These are phyloP conservation scores for Pachyuromys duprasi DNA, from an alignment of 2,797 vertebrate genomes.

Conservation along the genomic window DNA sequence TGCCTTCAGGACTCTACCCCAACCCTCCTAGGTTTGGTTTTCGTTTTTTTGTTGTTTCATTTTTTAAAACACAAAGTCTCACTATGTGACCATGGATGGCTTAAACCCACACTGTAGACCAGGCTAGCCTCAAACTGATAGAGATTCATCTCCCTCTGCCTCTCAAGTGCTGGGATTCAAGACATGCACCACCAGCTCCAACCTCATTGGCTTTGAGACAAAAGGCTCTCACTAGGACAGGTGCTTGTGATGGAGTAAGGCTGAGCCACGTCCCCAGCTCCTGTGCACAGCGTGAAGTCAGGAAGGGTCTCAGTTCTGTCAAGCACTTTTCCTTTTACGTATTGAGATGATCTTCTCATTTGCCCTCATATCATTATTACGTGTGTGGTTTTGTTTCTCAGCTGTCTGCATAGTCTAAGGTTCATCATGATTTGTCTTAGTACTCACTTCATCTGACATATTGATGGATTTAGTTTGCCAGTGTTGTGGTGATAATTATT, in stretches of 20 bases:
- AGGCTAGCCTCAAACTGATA: not conserved
- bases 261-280: not conserved
- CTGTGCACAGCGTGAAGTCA: not conserved
- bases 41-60: not conserved
- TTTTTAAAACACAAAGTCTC: not conserved
- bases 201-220: not conserved
- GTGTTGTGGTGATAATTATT: not conserved
- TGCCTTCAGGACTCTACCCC: no score
- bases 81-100: not conserved
- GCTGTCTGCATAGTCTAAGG: slow-evolving; percentile 3
- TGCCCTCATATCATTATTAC: slow-evolving; percentile 27
- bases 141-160: not conserved
- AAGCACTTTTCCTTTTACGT: not conserved
- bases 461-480: not conserved
- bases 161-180: not conserved
- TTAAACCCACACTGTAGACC: not conserved
- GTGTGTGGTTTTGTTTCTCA: not conserved
- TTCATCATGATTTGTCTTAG: not conserved
- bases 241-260: no score
- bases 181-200: not conserved
- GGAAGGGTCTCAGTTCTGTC: not conserved
- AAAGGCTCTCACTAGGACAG: not conserved
- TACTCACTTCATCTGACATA: not conserved
- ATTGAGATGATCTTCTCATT: not conserved
- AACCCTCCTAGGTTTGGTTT: not conserved